Evolutionary conservation across 2,797 vertebrate genomes (phyloP), one percentile per base, ranked within the genome.

Genomic region (Coregonus suidteri): DNA sequence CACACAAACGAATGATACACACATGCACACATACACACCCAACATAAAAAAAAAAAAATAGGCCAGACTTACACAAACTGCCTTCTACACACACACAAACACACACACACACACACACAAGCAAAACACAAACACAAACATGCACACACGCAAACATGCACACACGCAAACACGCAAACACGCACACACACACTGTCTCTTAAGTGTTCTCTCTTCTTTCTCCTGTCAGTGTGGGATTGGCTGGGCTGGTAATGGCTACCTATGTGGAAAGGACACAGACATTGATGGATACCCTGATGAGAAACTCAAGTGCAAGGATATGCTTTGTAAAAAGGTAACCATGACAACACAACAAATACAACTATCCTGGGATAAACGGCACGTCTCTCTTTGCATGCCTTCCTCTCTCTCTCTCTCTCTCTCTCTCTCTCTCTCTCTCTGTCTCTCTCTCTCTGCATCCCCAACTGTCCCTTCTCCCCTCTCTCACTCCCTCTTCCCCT

Each of bases 241-340:
- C 82, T 99, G 98, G 98, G 98, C 98, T 72, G 98, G 98, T 15
- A 96, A 99, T n/a, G 98, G 98, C 74, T 97, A 95, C 79, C 77
- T 98, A 74, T 99, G 98, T 2, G 98, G 96, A 77, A 99, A 96
- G 90, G 98, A 99, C 73, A 94, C 97, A 0, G 98, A 99, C 90
- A 99, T 99, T 4, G 98, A 99, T n/a, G 97, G 98, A 75, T 99
- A 98, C 84, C 98, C 98, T 0, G 96, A 99, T 0, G 97, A 98
- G 84, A 96, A 97, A 79, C 95, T 99, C 56, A 92, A 92, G 1
- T 99, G 98, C 90, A 94, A 96, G 75, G 93, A 97, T 82, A 73
- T 83, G 25, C 95, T 76, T 79, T 99, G 98, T 89, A 97, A 82
- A 93, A 99, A 98, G 95, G 98, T 98, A 91, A 90, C 81, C 4